phyloP scores from a whole-genome alignment of 2,888 invertebrate genomes.

The Furcula furcula region DNA sequence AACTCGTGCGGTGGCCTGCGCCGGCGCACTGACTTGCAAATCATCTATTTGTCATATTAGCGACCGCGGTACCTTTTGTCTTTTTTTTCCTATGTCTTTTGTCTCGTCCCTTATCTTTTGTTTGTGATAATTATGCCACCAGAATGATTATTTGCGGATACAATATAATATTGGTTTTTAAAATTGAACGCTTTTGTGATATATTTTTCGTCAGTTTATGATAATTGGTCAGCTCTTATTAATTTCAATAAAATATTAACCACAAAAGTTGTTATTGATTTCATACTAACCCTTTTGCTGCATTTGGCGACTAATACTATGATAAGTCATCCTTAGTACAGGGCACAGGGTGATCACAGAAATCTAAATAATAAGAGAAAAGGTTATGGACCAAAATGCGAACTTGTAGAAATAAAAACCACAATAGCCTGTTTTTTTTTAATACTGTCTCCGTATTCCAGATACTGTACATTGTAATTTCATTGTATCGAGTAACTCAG shows the following conservation, averaged over 20 bases:
- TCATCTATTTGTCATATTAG: slow-evolving; percentile 51
- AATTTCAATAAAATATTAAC: background rate
- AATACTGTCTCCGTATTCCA: no score
- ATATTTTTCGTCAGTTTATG: background rate
- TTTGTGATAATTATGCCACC: slow-evolving; percentile 24
- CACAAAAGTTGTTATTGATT: background rate
- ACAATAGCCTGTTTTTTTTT: no score
- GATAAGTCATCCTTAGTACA: no score
- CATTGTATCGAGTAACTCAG: no score
- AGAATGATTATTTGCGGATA: slow-evolving; percentile 26
- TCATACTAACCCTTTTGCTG: no score
- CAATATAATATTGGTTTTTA: slow-evolving; percentile 9
- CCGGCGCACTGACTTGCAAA: slow-evolving; percentile 55
- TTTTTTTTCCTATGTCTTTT: slow-evolving; percentile 22
- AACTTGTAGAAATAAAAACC: no score
- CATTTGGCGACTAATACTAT: no score
- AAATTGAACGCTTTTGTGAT: background rate
- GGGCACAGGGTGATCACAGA: no score
- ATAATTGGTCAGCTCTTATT: background rate
- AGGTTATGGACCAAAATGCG: no score
- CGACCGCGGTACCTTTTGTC: slow-evolving; percentile 46
- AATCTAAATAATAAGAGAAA: no score
- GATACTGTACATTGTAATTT: no score
- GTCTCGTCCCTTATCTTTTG: slow-evolving; percentile 21
- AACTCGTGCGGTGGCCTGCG: slow-evolving; percentile 34